Conservation (phyloP, 1,140 invertebrate genomes). For the Brachionus rubens region DNA sequence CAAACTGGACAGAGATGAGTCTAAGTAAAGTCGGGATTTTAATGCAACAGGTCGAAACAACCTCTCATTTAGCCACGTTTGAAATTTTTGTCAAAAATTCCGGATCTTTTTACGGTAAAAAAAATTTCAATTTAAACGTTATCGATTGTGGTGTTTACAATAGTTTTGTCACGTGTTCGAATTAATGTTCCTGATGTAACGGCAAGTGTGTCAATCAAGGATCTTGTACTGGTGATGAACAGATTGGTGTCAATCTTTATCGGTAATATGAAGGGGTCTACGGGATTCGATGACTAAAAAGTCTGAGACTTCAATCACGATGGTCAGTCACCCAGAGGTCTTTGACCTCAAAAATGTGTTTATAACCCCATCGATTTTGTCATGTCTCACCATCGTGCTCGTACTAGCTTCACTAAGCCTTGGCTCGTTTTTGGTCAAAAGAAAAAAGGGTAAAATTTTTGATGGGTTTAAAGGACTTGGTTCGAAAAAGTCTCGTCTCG, state of each 20-base stretch:
- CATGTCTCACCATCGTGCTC: not conserved
- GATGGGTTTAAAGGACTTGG: not conserved
- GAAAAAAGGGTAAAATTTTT: not conserved
- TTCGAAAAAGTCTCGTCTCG: not conserved
- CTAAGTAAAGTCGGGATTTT: not conserved
- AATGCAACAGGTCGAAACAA: too few species aligned
- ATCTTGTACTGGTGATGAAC: too few species aligned
- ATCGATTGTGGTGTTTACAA: not conserved
- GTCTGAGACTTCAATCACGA: too few species aligned
- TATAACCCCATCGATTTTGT: not conserved
- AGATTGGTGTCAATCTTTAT: not conserved
- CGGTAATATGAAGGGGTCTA: not conserved
- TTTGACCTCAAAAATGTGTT: not conserved
- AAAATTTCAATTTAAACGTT: not conserved
- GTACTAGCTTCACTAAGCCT: not conserved
- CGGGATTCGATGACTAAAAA: not conserved
- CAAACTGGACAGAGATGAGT: not conserved
- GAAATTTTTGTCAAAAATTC: not conserved
- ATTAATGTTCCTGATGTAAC: slow-evolving; percentile 4
- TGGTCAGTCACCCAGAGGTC: not conserved
- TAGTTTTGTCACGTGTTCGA: slow-evolving; percentile 13
- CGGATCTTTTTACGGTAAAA: not conserved
- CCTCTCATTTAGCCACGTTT: too few species aligned
- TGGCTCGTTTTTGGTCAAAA: not conserved
- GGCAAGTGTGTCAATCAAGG: not conserved